phyloP scores from a whole-genome alignment of 2,797 vertebrate genomes.

The Linurgus olivaceus region DNA sequence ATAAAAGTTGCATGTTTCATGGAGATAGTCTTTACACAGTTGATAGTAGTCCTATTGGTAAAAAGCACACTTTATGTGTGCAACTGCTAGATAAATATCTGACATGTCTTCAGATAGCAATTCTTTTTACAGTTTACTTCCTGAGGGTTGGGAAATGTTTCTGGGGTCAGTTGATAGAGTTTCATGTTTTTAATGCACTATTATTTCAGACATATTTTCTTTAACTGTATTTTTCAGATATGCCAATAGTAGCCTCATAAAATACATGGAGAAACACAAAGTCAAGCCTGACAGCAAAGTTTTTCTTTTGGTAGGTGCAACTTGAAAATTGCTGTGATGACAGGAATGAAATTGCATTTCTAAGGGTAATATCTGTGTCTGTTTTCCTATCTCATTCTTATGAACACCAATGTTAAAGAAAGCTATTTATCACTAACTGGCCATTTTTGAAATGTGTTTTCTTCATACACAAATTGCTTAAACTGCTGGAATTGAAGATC shows the following conservation, averaged over 20 bases:
- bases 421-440: not conserved
- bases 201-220: conserved; percentile 23
- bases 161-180: not conserved
- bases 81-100: not conserved
- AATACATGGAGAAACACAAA: conserved; percentile 99
- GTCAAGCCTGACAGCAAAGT: conserved; percentile 99
- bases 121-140: not conserved
- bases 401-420: not conserved
- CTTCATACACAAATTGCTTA: not conserved
- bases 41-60: not conserved
- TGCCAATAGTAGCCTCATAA: conserved; percentile 97
- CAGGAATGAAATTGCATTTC: conserved; percentile 8
- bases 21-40: not conserved
- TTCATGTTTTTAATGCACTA: not conserved
- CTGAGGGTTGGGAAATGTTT: not conserved
- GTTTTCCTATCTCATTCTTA: not conserved
- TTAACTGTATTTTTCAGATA: conserved; percentile 80
- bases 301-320: conserved; percentile 89
- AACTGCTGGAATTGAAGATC: not conserved
- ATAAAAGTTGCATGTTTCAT: not conserved
- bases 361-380: not conserved
- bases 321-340: not conserved
- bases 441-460: not conserved
- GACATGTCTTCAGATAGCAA: not conserved
- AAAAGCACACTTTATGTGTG: not conserved